A percentile compares a stretch with the other conserved stretches of the same genome.
Conservation (phyloP, 2,113 vertebrate genomes). For the Callopanchax toddi region DNA sequence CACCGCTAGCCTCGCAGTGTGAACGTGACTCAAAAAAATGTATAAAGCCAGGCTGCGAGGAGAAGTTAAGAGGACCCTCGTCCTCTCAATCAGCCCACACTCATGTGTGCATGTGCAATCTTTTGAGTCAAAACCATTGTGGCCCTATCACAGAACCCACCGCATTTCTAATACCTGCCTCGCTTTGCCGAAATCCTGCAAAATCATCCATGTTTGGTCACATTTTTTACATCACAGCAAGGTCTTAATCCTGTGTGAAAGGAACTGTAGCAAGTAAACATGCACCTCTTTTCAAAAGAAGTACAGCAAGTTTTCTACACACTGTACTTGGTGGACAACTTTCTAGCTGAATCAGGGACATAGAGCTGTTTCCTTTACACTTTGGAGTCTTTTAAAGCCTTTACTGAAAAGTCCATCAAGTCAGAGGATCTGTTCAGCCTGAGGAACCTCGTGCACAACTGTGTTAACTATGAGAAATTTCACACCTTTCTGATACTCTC, state of each 20-base stretch:
- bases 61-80: constrained; percentile 51
- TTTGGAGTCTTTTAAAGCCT: constrained; percentile 29
- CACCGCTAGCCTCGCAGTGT: constrained; percentile 48
- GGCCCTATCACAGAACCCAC: no score
- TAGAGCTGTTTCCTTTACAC: constrained; percentile 18
- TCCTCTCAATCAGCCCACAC: no score
- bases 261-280: no score
- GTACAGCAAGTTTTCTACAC: not conserved
- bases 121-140: no score
- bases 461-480: constrained; percentile 1
- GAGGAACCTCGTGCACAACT: not conserved
- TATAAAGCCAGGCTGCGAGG: constrained; percentile 47
- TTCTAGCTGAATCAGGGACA: constrained; percentile 2
- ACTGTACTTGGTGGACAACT: constrained; percentile 1
- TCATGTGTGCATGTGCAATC: no score
- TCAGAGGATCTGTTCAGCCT: constrained; percentile 23
- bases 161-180: no score
- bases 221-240: no score
- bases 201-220: no score
- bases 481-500: constrained; percentile 19
- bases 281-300: no score
- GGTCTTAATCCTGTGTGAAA: no score
- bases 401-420: constrained; percentile 25
- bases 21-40: constrained; percentile 60
- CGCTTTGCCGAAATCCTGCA: no score